Base-by-base conservation (phyloP, 2,888 invertebrate species). In the Amphimallon solstitiale region DNA sequence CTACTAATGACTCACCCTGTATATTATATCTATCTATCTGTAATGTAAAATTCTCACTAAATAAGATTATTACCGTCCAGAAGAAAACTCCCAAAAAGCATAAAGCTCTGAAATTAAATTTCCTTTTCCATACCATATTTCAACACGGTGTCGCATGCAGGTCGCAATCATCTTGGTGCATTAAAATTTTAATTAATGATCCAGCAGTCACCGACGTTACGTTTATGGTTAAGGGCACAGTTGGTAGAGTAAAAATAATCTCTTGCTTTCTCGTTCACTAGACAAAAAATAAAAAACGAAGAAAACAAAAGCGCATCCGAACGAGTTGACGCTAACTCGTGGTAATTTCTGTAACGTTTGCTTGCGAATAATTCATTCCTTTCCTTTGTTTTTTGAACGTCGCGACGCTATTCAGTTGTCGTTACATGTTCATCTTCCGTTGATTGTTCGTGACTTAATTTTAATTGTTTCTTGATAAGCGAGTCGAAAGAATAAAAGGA, bases 111-210 rank as follows among this genome's bases (percentile, higher is more conserved):
- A 49, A 49, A 49, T 49, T 23, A 49, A 49, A 48, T 48, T 34
- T 12, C 23, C 29, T 49, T 29, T 49, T 12, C 6, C 29, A 5
- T 29, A 7, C 12, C 23, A 7, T 23, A 12, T 6, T 49, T 49
- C 23, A 14, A 49, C 12, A 49, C 23, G 15, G 21, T 29, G 48
- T 49, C 48, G 48, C 29, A 23, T 49, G 15, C 45, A 19, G 17
- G n/a, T 23, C 48, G 34, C 34, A 49, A 49, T 49, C 48, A 49
- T 48, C 48, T n/a, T 14, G 29, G 48, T 49, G 48, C 48, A 49
- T 49, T 49, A 49, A 49, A 49, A 29, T 49, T 49, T 49, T 49
- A 49, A 49, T 49, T 49, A 49, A 49, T 49, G 48, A 49, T 29
- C 23, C 12, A 6, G 23, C 29, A 23, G 23, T 29, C 23, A 49